Evolutionary conservation across 2,113 vertebrate species (phyloP), one percentile per base, ranked within the genome.

Genomic region (Osmerus mordax): DNA sequence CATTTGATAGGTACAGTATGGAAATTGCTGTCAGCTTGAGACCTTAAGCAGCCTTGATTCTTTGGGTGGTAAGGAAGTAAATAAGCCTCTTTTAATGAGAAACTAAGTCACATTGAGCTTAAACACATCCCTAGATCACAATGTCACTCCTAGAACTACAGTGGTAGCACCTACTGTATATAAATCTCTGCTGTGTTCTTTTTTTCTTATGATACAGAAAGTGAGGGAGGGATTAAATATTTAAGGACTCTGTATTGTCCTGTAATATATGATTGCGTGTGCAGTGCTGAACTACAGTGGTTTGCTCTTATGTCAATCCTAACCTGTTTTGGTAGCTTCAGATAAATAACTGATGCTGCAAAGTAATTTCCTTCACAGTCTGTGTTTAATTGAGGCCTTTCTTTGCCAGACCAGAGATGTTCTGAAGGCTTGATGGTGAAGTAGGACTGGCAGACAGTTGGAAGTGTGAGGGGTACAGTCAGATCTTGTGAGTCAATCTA

Each of bases 41-140:
- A 79, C 69, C 23, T 67, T 7, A 51, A 64, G 69, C 75, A 76
- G 78, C 71, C 80, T 85, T 87, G 77, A 86, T 90, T 88, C 86
- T 84, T 85, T 70, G 65, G 79, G 56, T 86, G 69, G 86, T 84
- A 77, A 71, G 81, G 75, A 81, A 81, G 89, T 87, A 85, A 89
- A 89, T 87, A 87, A 85, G 83, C 81, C 82, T 74, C 69, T 84
- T 83, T 85, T 89, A 90, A 91, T 90, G 86, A 88, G 84, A 85
- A 80, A 84, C 83, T 77, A 75, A 84, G 79, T 84, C 84, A 72
- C 12, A 75, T 77, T 85, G 80, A 84, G 85, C 79, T 82, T 77
- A 76, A 67, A 64, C 14, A 36, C 15, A 36, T 28, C 5, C 21
- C n/a, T 47, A 9, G 41, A 47, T 47, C 41, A 80, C 63, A 80